phyloP scores from a whole-genome alignment of 1,140 invertebrate genomes.

The Acromyrmex echinatior region DNA sequence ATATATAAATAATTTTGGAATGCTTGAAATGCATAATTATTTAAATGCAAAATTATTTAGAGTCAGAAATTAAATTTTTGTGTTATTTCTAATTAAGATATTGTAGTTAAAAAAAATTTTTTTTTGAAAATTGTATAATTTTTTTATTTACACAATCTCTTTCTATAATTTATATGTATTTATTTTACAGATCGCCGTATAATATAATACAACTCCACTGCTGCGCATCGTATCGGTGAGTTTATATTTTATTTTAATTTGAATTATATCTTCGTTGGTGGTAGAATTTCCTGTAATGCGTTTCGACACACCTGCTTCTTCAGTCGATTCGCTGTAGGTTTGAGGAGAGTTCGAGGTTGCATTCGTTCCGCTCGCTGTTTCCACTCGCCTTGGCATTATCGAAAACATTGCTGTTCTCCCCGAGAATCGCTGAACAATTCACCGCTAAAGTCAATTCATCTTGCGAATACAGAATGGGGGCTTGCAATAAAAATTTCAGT shows the following conservation, averaged over 20 bases:
- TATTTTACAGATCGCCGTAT: neutral
- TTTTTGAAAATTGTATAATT: neutral
- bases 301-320: slow-evolving; percentile 44
- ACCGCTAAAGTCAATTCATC: neutral
- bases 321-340: slow-evolving; percentile 20
- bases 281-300: slow-evolving; percentile 12
- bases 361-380: slow-evolving; percentile 47
- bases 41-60: neutral
- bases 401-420: neutral
- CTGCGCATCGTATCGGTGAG: neutral
- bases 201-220: neutral
- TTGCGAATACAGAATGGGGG: neutral
- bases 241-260: slow-evolving; percentile 1
- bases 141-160: neutral
- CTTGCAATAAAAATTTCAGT: neutral
- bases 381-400: neutral
- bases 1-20: neutral
- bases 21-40: neutral
- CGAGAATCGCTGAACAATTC: neutral
- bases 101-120: neutral
- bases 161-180: neutral
- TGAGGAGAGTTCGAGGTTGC: slow-evolving; percentile 28
- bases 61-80: neutral
- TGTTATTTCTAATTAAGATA: neutral
- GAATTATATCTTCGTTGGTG: slow-evolving; percentile 39